phyloP scores from a whole-genome alignment of 2,113 vertebrate genomes.

The Tylochromis polylepis region DNA sequence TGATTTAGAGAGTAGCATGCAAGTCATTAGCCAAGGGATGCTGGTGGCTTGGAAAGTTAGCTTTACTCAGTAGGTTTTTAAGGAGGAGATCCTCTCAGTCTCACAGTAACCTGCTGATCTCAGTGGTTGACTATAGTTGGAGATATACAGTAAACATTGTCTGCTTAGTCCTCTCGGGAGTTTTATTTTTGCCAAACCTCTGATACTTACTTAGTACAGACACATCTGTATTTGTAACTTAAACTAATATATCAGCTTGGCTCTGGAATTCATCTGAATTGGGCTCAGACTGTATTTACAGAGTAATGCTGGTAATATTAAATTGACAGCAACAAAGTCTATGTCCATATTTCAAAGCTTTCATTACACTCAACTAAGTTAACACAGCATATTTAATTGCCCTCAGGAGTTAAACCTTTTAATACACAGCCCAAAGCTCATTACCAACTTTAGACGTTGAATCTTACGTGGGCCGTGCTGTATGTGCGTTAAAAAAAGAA shows the following conservation, averaged over 20 bases:
- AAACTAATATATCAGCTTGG: too few relatives aligned
- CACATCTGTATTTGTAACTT: too few relatives aligned
- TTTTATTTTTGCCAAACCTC: background rate
- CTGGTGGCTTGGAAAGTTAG: accelerated
- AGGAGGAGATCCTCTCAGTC: background rate
- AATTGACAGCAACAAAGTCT: background rate
- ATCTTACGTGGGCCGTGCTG: background rate
- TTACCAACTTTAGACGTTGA: background rate
- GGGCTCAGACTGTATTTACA: background rate
- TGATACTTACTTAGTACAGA: background rate
- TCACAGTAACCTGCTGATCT: background rate
- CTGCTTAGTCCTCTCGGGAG: accelerated
- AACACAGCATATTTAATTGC: background rate
- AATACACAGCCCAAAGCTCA: accelerated
- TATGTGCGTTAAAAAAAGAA: background rate
- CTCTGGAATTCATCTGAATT: too few relatives aligned
- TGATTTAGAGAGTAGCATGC: background rate
- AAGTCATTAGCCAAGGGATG: background rate
- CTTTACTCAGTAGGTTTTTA: background rate
- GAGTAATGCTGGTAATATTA: background rate
- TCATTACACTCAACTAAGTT: background rate
- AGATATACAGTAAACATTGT: background rate
- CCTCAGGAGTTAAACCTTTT: background rate
- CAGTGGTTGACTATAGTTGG: background rate
- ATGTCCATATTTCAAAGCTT: background rate